Evolutionary conservation across 2,797 vertebrate species (phyloP), one percentile per base, ranked within the genome.

Genomic region (Galagoides demidoff): DNA sequence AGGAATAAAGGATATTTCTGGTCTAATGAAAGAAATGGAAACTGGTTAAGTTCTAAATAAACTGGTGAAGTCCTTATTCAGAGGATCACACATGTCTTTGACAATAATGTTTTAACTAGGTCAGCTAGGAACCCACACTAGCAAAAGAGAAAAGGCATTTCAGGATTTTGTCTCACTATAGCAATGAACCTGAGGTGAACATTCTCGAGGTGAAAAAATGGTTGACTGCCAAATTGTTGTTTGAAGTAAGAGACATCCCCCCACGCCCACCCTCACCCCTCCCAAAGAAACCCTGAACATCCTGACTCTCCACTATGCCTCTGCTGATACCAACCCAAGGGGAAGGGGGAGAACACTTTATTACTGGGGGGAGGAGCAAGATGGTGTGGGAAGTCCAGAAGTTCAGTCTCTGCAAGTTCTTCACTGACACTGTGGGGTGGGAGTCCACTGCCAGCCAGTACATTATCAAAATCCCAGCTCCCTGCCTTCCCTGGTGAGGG

Each of bases 1-100:
- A 87, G 20, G 22, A 79, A 76, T 71, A 79, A 90, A 89, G 43
- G 71, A 3, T 59, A 90, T 87, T 89, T 89, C 59, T 92, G 52
- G 20, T 13, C 25, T 91, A 49, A 76, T 19, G 43, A 49, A 90
- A 73, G 55, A 61, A 94, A 79, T 71, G 16, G 23, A 57, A 83
- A 83, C 17, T 64, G 34, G 23, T 17, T 17, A 63, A 88, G 29
- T 74, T 81, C 34, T 87, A 90, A 55, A 66, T 71, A 92, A 92
- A 25, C 73, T 52, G 14, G 14, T 52, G 14, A 83, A 59, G 23
- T 87, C 39, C 43, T 86, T 81, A 70, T 14, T 95, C 49, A 88
- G n/a, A 85, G 43, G 39, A 34, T 14, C 71, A 70, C 17, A 92
- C 71, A 10, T 64, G 37, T 68, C 70, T 55, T 89, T 94, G 37